Percentiles rank a stretch among this genome's conserved stretches.
Conservation (phyloP, 2,797 vertebrate species). For the Ficedula albicollis region DNA sequence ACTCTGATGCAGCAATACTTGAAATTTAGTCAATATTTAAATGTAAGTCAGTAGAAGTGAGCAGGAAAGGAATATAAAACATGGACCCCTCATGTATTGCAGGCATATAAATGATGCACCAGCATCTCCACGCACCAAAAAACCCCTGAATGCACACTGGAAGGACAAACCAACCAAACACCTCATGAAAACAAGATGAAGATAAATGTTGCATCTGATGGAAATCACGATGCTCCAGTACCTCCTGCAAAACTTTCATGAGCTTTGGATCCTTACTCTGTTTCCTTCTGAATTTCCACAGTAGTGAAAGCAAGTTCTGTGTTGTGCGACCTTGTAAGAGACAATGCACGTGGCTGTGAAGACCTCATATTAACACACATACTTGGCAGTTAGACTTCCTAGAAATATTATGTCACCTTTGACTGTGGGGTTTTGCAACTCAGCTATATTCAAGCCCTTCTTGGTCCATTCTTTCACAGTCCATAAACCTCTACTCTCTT, state of each 20-base stretch:
- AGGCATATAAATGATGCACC: not conserved
- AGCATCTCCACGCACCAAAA: not conserved
- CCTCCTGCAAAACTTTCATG: not conserved
- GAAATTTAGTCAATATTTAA: not conserved
- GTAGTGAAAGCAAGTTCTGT: not conserved
- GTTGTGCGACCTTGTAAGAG: not conserved
- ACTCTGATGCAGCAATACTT: not conserved
- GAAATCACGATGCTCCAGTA: not conserved
- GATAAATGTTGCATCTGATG: not conserved
- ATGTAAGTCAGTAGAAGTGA: not conserved
- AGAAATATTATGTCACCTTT: not conserved
- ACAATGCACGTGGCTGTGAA: rapidly evolving
- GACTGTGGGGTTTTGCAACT: not conserved
- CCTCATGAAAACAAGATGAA: not conserved
- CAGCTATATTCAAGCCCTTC: not conserved
- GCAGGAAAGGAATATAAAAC: not conserved
- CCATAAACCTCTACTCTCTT: not conserved
- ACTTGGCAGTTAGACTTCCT: not conserved
- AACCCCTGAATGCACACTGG: rapidly evolving
- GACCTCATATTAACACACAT: not conserved
- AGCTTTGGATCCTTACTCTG: not conserved
- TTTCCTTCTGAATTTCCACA: not conserved
- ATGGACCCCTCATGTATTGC: not conserved
- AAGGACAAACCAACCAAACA: not conserved
- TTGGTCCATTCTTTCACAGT: not conserved